Base-by-base conservation (phyloP, 2,113 vertebrate genomes). In the Gymnarchus niloticus region DNA sequence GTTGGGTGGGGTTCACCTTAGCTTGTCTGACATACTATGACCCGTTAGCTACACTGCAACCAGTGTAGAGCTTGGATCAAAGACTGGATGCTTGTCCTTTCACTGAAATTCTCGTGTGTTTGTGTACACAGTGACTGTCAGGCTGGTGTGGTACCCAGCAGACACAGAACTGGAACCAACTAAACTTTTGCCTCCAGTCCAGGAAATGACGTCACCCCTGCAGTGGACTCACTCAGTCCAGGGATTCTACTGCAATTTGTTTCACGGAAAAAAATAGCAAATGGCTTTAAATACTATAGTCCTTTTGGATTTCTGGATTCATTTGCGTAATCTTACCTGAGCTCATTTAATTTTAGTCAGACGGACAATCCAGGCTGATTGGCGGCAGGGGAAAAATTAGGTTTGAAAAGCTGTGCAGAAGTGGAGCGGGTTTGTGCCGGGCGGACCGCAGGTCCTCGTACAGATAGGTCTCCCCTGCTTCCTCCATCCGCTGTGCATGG, bases 351-450 rank as follows among this genome's bases (percentile, higher is more conserved):
- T 56, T 89, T 81, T 28, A 37, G 41, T 73, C 14, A 82, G 80
- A 86, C 86, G 25, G 14, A 61, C 9, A 9, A 61, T n/a, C n/a
- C 25, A 56, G 83, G 9, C 49, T 85, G 61, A 86, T 76, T 76
- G 87, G 86, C 49, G 86, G 48, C 85, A 82, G 8, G 2, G 28
- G 83, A 84, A n/a, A 59, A 87, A 85, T 9, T 21, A 5, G 25
- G 5, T 84, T 28, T 76, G 49, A 83, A 81, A 83, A 85, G 87
- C 14, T 10, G 89, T 37, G 28, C 1, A 6, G 61, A 37, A 88
- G 77, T 89, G 91, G 89, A 85, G 90, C 83, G 19, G 48, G 77
- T 84, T 83, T 83, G 25, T 80, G 56, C 37, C 85, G 10, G 83
- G 87, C 87, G 87, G 83, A 49, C 49, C 81, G 33, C 41, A 69